Percentiles rank a stretch among this genome's conserved stretches.
phyloP scores from a whole-genome alignment of 2,888 invertebrate genomes.

The Atrina japonica region DNA sequence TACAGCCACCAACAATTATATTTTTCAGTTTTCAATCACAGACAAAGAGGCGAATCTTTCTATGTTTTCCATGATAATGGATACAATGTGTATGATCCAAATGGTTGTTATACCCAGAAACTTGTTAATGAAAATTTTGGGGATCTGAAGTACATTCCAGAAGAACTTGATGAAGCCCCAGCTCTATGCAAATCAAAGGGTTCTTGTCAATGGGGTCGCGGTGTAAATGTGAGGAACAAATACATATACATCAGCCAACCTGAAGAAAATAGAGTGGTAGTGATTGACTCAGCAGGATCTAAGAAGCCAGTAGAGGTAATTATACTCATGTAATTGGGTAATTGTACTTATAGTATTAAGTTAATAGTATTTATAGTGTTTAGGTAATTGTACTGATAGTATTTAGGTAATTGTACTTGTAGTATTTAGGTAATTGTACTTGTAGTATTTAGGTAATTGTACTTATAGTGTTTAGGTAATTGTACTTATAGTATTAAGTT shows the following conservation, averaged over 20 bases:
- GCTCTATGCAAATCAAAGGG: slow-evolving; percentile 74
- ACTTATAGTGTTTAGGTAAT: no score
- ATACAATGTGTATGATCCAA: slow-evolving; percentile 88
- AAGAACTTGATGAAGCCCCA: slow-evolving; percentile 79
- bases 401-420: no score
- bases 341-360: not conserved
- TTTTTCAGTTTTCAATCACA: slow-evolving; percentile 37
- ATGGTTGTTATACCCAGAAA: slow-evolving; percentile 86
- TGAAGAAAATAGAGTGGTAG: slow-evolving; percentile 86
- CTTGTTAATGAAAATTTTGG: slow-evolving; percentile 88
- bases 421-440: no score
- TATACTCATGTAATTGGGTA: no score
- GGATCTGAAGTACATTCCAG: slow-evolving; percentile 82
- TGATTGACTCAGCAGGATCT: slow-evolving; percentile 85
- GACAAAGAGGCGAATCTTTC: slow-evolving; percentile 83
- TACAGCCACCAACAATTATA: no score
- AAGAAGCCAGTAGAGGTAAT: slow-evolving; percentile 77
- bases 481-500: no score
- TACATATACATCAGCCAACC: slow-evolving; percentile 89
- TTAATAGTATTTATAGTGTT: not conserved
- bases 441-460: no score
- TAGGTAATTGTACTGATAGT: no score
- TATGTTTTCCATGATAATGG: slow-evolving; percentile 90
- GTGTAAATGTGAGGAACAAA: slow-evolving; percentile 86
- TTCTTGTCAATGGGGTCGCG: slow-evolving; percentile 87